Evolutionary conservation across 2,888 invertebrate species (phyloP), one percentile per base, ranked within the genome.

Genomic region (Papilio elwesi): DNA sequence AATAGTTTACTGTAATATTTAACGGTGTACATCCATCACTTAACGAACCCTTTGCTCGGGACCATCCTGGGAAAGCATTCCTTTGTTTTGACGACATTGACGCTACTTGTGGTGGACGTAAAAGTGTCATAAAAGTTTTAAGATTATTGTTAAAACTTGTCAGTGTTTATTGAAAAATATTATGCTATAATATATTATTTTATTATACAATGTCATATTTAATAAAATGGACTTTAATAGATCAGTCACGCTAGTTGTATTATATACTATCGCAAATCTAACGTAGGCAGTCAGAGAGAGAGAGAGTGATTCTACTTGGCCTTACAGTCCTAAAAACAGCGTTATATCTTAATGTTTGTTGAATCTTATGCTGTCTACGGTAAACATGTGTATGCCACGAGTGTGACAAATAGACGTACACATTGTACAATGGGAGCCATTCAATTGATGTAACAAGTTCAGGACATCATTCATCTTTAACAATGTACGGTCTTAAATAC

Each of bases 1-100:
- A 62, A 63, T 48, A 55, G 68, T 68, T 68, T 62, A 72, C 72
- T 72, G 72, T 68, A 68, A 68, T 62, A 59, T 72, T 72, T 72
- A 72, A 72, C 67, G 48, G 52, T 59, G 1, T 52, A 55, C 52
- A 53, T 68, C 47, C 62, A 38, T 55, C 72, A 72, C 67, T 72
- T 72, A 72, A 70, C 63, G 64, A 70, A 51, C 38, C 62, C 71
- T 51, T 51, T 63, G 48, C 48, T 12, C 15, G 59, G 47, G 53
- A 43, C n/a, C 49, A 65, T 53, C 55, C 65, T 65, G 70, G 65
- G 57, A 70, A 70, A 64, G 64, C 55, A 57, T 65, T 71, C 66
- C 38, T 51, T 67, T 71, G 66, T 71, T 66, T 67, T 67, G 59
- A 67, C 26, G 11, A 57, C 43, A 43, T 52, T 38, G 10, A n/a